Base-by-base conservation (phyloP, 2,888 invertebrate species). In the Ectobius pallidus region DNA sequence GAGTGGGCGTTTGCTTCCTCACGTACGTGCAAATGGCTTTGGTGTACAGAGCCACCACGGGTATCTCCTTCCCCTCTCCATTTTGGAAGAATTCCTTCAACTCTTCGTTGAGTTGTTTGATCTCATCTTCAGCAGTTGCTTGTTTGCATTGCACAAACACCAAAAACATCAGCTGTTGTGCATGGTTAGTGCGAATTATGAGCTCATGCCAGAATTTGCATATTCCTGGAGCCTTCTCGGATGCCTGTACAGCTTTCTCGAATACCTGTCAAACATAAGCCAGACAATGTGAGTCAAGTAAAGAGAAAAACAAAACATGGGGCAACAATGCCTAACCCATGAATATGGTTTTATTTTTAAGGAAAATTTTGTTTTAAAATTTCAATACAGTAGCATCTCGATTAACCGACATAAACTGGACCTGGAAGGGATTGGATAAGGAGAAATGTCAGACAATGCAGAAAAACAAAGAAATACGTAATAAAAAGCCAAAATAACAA, bases 121-220 rank as follows among this genome's bases (percentile, higher is more conserved):
- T 25, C 30, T 39, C 42, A 9, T 44, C 65, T 44, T 44, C 27
- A 9, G 65, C 65, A n/a, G n/a, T 16, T 18, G 44, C 65, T 30
- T 46, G 27, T 18, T 4, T 16, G 27, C 44, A 20, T 11, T 46
- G 65, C 18, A 65, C 65, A 16, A 22, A 27, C 65, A 65, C 65
- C 18, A 46, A 20, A 16, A 65, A 18, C 65, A 65, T 65, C 44
- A 65, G 3, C 6, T 65, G 27, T 30, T 30, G 9, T 65, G 42
- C 46, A 1, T 25, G 25, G 39, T 30, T 65, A 20, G 44, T 65
- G 65, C 46, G 65, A n/a, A 65, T 25, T 22, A 65, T 42, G n/a
- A 65, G 46, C 27, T 65, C 46, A 46, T 46, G 44, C 65, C 65
- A 65, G 46, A 65, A 65, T 25, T 30, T 58, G n/a, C 27, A 58